Evolutionary conservation across 2,888 invertebrate genomes (phyloP).

Genomic region (Prosapia bicincta): DNA sequence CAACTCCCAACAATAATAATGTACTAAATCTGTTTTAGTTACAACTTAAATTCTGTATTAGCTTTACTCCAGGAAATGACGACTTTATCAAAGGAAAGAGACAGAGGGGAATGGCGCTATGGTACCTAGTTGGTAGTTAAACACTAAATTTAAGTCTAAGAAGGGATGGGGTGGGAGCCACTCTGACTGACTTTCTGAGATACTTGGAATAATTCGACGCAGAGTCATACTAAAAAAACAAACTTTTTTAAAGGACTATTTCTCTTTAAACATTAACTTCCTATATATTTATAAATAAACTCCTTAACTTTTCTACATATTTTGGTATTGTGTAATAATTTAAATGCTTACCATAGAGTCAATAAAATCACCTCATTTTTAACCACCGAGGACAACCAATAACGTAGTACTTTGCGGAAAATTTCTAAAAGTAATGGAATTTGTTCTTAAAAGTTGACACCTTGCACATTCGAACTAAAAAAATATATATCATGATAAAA

Average conservation of each 20-base stretch:
- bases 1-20: too few species aligned
- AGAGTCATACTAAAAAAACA: conserved; percentile 31
- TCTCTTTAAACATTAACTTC: conserved; percentile 31
- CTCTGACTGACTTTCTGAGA: conserved; percentile 9
- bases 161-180: conserved; percentile 28
- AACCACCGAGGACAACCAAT: conserved; percentile 6
- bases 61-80: too few species aligned
- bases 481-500: conserved; percentile 24
- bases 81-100: too few species aligned
- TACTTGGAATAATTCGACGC: conserved; percentile 32
- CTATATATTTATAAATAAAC: conserved; percentile 31
- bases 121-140: not conserved
- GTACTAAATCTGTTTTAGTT: too few species aligned
- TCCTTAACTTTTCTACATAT: conserved; percentile 27
- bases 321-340: conserved; percentile 26
- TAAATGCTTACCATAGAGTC: conserved; percentile 29
- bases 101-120: conserved; percentile 23
- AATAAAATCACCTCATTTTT: conserved; percentile 23
- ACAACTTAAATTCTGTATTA: too few species aligned
- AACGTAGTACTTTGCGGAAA: conserved; percentile 14
- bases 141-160: conserved; percentile 3
- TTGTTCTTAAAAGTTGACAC: conserved; percentile 30
- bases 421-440: too few species aligned
- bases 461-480: conserved; percentile 25
- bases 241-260: conserved; percentile 29